These are phyloP conservation scores for Myoxocephalus aenaeus DNA, from an alignment of 2,797 vertebrate species.

Conservation along the genomic window DNA sequence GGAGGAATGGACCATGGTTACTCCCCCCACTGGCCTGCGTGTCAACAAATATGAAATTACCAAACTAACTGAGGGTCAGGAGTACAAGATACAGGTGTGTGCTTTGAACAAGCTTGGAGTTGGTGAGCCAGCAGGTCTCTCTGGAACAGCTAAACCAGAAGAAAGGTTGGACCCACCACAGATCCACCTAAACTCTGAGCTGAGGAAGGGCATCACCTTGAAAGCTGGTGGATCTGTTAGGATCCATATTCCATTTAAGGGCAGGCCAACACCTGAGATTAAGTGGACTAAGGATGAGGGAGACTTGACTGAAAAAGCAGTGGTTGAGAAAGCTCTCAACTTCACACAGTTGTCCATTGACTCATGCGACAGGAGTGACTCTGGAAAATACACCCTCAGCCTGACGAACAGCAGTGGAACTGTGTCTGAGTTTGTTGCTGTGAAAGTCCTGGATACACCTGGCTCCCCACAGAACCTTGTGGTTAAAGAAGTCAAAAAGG, in stretches of 20 bases:
- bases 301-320: slow-evolving; percentile 90
- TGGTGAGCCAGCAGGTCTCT: slow-evolving; percentile 90
- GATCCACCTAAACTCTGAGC: slow-evolving; percentile 95
- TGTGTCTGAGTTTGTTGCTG: slow-evolving; percentile 92
- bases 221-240: slow-evolving; percentile 95
- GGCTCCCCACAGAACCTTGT: slow-evolving; percentile 91
- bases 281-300: slow-evolving; percentile 95
- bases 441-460: slow-evolving; percentile 97
- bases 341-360: slow-evolving; percentile 96
- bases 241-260: slow-evolving; percentile 95
- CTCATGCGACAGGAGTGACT: slow-evolving; percentile 95
- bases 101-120: slow-evolving; percentile 97
- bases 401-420: slow-evolving; percentile 94
- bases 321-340: slow-evolving; percentile 90
- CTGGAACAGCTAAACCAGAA: slow-evolving; percentile 93
- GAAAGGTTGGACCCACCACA: slow-evolving; percentile 94
- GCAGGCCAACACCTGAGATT: slow-evolving; percentile 94
- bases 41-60: slow-evolving; percentile 94
- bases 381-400: slow-evolving; percentile 93
- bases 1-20: slow-evolving; percentile 96
- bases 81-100: slow-evolving; percentile 95
- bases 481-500: slow-evolving; percentile 93
- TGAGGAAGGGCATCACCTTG: slow-evolving; percentile 94
- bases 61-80: slow-evolving; percentile 93
- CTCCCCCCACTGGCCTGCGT: slow-evolving; percentile 92